phyloP scores from a whole-genome alignment of 2,888 invertebrate genomes.

The Lottia gigantea region DNA sequence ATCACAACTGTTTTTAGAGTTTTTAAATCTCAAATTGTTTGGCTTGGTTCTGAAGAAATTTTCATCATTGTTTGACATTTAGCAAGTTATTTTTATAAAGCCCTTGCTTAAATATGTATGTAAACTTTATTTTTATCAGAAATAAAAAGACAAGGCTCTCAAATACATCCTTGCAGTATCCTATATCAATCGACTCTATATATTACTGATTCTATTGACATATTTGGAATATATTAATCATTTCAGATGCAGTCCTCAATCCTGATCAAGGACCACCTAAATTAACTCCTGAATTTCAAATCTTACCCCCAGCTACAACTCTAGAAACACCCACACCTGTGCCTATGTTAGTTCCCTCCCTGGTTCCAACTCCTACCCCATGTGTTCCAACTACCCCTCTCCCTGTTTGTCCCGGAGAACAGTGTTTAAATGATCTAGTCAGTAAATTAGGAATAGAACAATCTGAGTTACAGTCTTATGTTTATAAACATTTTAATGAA shows the following conservation, averaged over 20 bases:
- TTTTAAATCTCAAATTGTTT: neutral
- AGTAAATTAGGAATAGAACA: conserved; percentile 21
- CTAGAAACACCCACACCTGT: conserved; percentile 48
- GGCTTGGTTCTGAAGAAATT: neutral
- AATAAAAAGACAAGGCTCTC: too few species aligned
- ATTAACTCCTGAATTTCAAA: conserved; percentile 37
- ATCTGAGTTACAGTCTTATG: conserved; percentile 27
- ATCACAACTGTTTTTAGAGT: too few species aligned
- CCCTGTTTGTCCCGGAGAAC: conserved; percentile 19
- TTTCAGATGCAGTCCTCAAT: conserved; percentile 31
- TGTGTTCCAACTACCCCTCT: conserved; percentile 11
- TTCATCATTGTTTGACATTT: neutral
- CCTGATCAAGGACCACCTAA: conserved; percentile 36
- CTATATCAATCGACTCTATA: too few species aligned
- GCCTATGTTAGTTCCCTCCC: conserved; percentile 48
- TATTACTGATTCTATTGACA: neutral
- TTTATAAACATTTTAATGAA: conserved; percentile 27
- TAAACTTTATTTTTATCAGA: too few species aligned
- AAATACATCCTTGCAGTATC: too few species aligned
- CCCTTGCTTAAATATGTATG: too few species aligned
- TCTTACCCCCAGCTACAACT: conserved; percentile 49
- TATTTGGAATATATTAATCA: neutral
- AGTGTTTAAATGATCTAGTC: conserved; percentile 1
- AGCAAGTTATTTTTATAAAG: too few species aligned
- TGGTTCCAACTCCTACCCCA: conserved; percentile 33